Evolutionary conservation across 2,113 vertebrate genomes (phyloP).

Genomic region (Neodon shergylaensis): DNA sequence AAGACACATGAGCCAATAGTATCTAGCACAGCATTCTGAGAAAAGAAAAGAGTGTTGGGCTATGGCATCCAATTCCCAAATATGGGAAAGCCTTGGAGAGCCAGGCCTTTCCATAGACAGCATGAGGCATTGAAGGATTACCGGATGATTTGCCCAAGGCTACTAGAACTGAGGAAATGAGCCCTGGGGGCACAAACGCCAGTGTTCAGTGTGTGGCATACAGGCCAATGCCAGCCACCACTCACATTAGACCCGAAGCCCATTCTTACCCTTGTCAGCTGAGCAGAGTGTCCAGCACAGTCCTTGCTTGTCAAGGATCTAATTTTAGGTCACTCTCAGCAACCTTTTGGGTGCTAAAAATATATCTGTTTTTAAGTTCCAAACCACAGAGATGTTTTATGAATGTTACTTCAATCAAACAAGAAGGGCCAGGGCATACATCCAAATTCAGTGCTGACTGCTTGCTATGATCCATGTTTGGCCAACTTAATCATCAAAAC

Average conservation of each 20-base stretch:
- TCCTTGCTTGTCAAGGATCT: slow-evolving; percentile 11
- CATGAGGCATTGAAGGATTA: neutral
- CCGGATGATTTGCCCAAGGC: accelerated
- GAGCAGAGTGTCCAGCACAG: neutral
- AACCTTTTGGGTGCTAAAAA: slow-evolving; percentile 24
- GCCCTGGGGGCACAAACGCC: neutral
- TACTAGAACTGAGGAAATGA: neutral
- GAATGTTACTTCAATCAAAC: neutral
- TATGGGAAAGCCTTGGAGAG: neutral
- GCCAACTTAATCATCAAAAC: neutral
- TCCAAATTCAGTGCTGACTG: neutral
- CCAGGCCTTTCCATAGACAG: neutral
- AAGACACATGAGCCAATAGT: neutral
- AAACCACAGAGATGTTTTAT: slow-evolving; percentile 14
- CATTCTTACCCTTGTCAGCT: neutral
- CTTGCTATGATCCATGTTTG: neutral
- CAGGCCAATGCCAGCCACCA: neutral
- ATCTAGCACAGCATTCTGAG: neutral
- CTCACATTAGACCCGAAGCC: neutral
- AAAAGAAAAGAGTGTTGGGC: neutral
- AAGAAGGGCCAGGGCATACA: neutral
- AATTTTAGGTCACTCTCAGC: neutral
- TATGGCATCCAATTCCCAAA: neutral
- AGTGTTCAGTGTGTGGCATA: too few relatives aligned
- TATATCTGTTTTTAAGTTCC: slow-evolving; percentile 22